Conservation (phyloP, 1,140 invertebrate genomes). For the Caenorhabditis briggsae region DNA sequence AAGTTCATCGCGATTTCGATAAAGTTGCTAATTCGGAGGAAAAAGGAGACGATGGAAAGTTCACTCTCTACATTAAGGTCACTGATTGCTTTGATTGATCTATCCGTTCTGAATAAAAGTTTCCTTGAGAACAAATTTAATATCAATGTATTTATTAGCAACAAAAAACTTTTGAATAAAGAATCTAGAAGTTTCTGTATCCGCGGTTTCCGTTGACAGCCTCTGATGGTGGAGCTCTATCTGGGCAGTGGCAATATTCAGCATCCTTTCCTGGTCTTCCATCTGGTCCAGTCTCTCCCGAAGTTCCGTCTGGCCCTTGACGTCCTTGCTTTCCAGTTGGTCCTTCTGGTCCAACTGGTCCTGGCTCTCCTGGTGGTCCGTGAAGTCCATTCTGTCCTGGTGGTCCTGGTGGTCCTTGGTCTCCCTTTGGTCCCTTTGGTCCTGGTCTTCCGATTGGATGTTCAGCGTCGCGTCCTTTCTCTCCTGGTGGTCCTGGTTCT, state of each 20-base stretch:
- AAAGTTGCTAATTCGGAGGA: not conserved
- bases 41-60: not conserved
- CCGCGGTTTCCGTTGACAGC: constrained; percentile 40
- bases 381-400: constrained; percentile 67
- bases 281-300: constrained; percentile 68
- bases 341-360: constrained; percentile 70
- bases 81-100: constrained; percentile 7
- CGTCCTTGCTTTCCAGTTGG: constrained; percentile 65
- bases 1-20: constrained; percentile 6
- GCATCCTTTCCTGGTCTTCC: constrained; percentile 72
- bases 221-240: constrained; percentile 57
- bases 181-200: constrained; percentile 38
- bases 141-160: not conserved
- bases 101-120: not conserved
- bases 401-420: constrained; percentile 64
- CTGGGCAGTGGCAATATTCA: constrained; percentile 71
- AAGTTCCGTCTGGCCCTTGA: constrained; percentile 63
- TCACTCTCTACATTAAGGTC: not conserved
- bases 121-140: not conserved
- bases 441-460: constrained; percentile 72
- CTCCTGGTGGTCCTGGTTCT: constrained; percentile 70
- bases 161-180: not conserved
- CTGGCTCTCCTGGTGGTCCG: constrained; percentile 68
- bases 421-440: constrained; percentile 69
- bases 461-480: constrained; percentile 70